Evolutionary conservation across 2,113 vertebrate genomes (phyloP).

Genomic region (Callorhinus ursinus): DNA sequence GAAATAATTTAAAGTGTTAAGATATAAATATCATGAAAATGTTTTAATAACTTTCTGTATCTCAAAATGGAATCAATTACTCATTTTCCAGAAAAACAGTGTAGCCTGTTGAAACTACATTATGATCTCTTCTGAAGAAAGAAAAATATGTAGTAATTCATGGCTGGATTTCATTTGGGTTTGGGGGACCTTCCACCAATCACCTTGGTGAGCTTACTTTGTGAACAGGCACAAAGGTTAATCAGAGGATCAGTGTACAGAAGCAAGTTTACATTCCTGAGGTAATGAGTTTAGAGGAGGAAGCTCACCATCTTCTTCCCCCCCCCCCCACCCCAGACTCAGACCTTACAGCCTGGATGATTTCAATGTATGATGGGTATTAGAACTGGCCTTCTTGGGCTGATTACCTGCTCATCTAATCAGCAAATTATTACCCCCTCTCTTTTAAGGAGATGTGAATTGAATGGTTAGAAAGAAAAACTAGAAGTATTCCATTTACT

Average conservation of each 20-base stretch:
- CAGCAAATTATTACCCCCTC: background rate
- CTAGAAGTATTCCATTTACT: background rate
- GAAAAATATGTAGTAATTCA: background rate
- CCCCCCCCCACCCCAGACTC: background rate
- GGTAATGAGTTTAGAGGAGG: background rate
- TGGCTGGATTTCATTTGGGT: background rate
- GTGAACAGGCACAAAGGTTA: background rate
- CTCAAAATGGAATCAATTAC: slow-evolving; percentile 36
- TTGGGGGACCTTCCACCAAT: background rate
- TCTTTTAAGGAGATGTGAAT: background rate
- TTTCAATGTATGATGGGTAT: background rate
- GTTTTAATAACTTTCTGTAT: background rate
- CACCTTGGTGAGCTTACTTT: background rate
- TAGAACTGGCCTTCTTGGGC: background rate
- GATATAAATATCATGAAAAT: slow-evolving; percentile 37
- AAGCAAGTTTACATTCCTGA: background rate
- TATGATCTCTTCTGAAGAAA: background rate
- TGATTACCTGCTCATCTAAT: background rate
- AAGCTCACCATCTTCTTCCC: background rate
- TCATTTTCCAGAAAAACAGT: background rate
- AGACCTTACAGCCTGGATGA: background rate
- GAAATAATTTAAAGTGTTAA: background rate
- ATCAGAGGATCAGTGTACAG: too few relatives aligned
- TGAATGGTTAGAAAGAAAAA: background rate
- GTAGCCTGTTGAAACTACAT: background rate